Evolutionary conservation across 1,140 invertebrate species (phyloP).

Genomic region (Cherax quadricarinatus): DNA sequence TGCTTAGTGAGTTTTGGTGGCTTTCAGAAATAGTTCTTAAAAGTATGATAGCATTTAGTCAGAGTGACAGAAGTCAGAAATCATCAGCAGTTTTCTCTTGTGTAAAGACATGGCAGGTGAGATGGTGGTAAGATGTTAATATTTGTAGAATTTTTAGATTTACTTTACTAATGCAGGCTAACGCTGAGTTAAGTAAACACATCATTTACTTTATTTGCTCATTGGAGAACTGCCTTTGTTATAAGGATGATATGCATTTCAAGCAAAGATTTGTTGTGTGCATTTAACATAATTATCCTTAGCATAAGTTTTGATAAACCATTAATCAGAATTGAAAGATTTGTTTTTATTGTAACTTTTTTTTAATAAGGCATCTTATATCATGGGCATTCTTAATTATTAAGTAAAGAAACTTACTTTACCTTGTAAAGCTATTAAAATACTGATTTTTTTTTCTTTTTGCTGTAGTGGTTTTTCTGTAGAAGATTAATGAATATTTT

Average conservation of each 20-base stretch:
- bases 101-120: neutral
- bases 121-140: neutral
- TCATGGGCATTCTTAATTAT: neutral
- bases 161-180: constrained; percentile 6
- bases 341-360: neutral
- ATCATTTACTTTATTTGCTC: neutral
- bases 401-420: neutral
- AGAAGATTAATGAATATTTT: neutral
- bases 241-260: neutral
- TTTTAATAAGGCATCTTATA: neutral
- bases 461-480: neutral
- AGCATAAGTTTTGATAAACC: neutral
- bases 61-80: neutral
- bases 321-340: neutral
- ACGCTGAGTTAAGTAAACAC: neutral
- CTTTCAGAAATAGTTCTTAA: neutral
- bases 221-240: neutral
- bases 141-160: neutral
- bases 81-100: too few species aligned
- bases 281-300: neutral
- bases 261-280: neutral
- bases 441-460: neutral
- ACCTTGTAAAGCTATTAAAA: neutral
- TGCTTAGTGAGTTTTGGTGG: neutral
- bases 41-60: neutral